phyloP scores from a whole-genome alignment of 2,113 vertebrate genomes.

The Erpornis zantholeuca region DNA sequence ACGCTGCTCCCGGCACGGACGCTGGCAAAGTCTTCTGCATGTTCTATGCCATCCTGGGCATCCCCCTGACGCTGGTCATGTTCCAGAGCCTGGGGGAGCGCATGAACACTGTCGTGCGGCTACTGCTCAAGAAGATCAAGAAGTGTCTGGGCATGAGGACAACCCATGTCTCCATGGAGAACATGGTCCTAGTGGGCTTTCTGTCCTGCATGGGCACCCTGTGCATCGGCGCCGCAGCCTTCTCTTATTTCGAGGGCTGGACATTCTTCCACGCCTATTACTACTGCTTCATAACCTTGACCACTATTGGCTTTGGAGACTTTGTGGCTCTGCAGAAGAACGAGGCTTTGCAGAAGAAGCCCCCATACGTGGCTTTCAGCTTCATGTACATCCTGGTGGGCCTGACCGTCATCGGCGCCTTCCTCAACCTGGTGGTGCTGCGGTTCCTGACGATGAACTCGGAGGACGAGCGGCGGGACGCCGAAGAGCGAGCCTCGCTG shows the following conservation, averaged over 20 bases:
- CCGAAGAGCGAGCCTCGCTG: conserved; percentile 80
- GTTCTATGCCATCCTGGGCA: conserved; percentile 96
- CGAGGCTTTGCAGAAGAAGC: conserved; percentile 92
- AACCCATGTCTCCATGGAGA: conserved; percentile 90
- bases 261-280: conserved; percentile 98
- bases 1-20: conserved; percentile 91
- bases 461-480: conserved; percentile 82
- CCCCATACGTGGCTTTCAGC: conserved; percentile 93
- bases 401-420: conserved; percentile 93
- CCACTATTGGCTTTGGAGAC: conserved; percentile 96
- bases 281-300: conserved; percentile 98
- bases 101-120: conserved; percentile 90
- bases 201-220: conserved; percentile 90
- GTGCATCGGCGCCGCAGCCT: conserved; percentile 88
- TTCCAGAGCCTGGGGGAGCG: conserved; percentile 97
- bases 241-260: conserved; percentile 95
- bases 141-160: conserved; percentile 83
- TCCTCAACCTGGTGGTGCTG: conserved; percentile 94
- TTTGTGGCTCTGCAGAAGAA: conserved; percentile 96
- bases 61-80: conserved; percentile 95
- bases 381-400: conserved; percentile 98
- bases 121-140: conserved; percentile 87
- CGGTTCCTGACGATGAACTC: conserved; percentile 94
- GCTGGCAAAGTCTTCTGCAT: conserved; percentile 97
- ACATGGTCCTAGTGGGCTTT: conserved; percentile 94